Evolutionary conservation across 1,140 invertebrate species (phyloP).

Genomic region (Venustaconcha ellipsiformis): DNA sequence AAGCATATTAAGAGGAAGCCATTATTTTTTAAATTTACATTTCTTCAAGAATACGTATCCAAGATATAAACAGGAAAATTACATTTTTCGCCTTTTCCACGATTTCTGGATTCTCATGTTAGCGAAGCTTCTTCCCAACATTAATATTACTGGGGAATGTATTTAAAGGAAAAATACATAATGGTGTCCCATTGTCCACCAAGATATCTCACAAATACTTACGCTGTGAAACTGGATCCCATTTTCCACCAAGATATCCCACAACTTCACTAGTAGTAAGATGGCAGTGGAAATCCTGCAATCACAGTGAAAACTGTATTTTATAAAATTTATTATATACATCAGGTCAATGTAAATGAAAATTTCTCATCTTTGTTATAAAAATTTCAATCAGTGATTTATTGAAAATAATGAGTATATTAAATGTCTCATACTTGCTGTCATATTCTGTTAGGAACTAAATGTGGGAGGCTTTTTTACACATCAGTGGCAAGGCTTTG

Average conservation of each 20-base stretch:
- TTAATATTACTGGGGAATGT: too few species aligned
- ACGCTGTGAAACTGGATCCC: conserved; percentile 96
- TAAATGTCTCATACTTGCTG: not conserved
- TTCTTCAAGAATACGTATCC: too few species aligned
- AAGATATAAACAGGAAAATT: too few species aligned
- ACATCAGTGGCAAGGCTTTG: too few species aligned
- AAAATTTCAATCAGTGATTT: not conserved
- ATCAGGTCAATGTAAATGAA: not conserved
- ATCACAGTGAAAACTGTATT: not conserved
- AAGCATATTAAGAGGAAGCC: too few species aligned
- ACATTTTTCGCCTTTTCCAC: too few species aligned
- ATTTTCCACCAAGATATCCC: conserved; percentile 93
- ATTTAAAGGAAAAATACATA: too few species aligned
- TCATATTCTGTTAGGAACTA: too few species aligned
- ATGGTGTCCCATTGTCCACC: not conserved
- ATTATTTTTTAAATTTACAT: too few species aligned
- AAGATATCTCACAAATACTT: conserved; percentile 63
- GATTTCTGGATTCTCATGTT: too few species aligned
- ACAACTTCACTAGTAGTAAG: conserved; percentile 91
- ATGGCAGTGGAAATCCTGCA: conserved; percentile 90
- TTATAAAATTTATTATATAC: not conserved
- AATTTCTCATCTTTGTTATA: not conserved
- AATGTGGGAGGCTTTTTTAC: too few species aligned
- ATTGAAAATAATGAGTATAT: not conserved
- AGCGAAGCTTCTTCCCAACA: too few species aligned